Evolutionary conservation across 2,113 vertebrate species (phyloP), one percentile per base, ranked within the genome.

Genomic region (Dipodomys spectabilis): DNA sequence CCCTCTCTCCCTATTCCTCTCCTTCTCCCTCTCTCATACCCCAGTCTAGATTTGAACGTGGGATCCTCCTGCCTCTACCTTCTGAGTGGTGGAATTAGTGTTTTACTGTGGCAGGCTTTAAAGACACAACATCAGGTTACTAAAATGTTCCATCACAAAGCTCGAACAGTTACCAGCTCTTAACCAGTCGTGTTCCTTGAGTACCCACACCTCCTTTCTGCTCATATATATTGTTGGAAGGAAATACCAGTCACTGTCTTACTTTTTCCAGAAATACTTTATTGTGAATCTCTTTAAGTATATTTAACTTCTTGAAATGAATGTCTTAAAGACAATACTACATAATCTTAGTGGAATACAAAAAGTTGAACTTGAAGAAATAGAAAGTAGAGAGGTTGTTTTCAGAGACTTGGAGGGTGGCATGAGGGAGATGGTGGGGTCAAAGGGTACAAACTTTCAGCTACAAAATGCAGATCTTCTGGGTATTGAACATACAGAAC

Each of bases 221-320:
- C 1, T 27, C 4, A 6, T 67, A 30, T 16, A 7, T 35, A 69
- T 72, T 35, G 80, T 62, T 80, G 25, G 15, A 81, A 71, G 39
- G 5, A 80, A 25, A 30, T 79, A 27, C 53, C 23, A 83, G 19
- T 20, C 7, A n/a, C 85, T 74, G 35, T 83, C 12, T 79, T 45
- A 93, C 25, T 90, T 94, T 57, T 79, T 91, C 57, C 30, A 85
- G 67, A 88, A 81, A 65, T 92, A 69, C 16, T 62, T 92, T 11
- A 72, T 32, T 68, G 16, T 91, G 12, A 7, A 57, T 93, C 69
- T 95, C 67, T 53, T 2, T 77, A 68, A 64, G 11, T 67, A 53
- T 67, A 65, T 81, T 57, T 77, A 75, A 49, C n/a, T 30, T 92
- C 35, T 9, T 5, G 88, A 57, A 88, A 83, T 35, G 68, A 94